Percentiles rank a stretch among this genome's conserved stretches.
These are phyloP conservation scores for Eupithecia pulchellata DNA, from an alignment of 2,888 invertebrate species.

Conservation along the genomic window DNA sequence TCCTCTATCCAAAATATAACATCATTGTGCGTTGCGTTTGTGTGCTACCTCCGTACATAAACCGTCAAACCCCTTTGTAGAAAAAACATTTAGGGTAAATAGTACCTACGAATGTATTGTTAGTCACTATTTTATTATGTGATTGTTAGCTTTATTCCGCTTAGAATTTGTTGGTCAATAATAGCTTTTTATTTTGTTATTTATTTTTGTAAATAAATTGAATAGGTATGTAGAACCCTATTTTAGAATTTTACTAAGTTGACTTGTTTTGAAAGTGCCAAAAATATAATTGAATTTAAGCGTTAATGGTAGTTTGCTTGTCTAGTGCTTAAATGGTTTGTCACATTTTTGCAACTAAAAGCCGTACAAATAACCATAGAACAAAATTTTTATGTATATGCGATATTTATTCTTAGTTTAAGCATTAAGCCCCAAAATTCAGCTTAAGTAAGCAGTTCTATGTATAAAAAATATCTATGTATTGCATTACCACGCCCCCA, in stretches of 20 bases:
- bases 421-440: slow-evolving; percentile 4
- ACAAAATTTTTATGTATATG: not conserved
- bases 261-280: slow-evolving; percentile 30
- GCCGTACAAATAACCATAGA: slow-evolving; percentile 9
- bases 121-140: not conserved
- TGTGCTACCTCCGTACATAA: too few relatives aligned
- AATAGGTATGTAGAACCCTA: not conserved
- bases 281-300: slow-evolving; percentile 13
- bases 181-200: slow-evolving; percentile 20
- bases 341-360: not conserved
- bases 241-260: not conserved
- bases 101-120: not conserved
- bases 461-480: too few relatives aligned
- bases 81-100: not conserved
- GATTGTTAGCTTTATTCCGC: not conserved
- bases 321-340: not conserved
- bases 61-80: too few relatives aligned
- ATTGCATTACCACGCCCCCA: too few relatives aligned
- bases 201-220: slow-evolving; percentile 21
- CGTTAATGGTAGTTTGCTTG: not conserved
- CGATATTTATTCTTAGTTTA: not conserved
- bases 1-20: too few relatives aligned
- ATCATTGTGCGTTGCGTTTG: too few relatives aligned
- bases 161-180: not conserved
- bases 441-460: not conserved